Evolutionary conservation across 2,113 vertebrate genomes (phyloP).

Genomic region (Lepisosteus oculatus): DNA sequence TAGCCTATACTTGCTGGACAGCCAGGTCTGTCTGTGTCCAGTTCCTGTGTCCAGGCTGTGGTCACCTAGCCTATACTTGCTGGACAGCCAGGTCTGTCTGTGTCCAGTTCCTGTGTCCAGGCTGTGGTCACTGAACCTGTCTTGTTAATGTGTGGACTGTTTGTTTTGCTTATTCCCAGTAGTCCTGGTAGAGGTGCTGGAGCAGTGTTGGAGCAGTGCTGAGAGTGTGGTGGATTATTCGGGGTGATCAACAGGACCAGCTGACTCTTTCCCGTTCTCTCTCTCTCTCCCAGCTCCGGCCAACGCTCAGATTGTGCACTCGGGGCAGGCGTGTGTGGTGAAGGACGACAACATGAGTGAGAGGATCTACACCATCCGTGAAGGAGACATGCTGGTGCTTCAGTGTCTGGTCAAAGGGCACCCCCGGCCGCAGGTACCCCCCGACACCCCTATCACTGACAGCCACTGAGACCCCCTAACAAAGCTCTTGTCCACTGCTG

Average conservation of each 20-base stretch:
- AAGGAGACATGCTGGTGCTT: slow-evolving; percentile 86
- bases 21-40: no score
- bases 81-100: no score
- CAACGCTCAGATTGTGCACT: slow-evolving; percentile 93
- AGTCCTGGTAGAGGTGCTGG: neutral
- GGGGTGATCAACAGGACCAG: no score
- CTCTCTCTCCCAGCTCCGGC: slow-evolving; percentile 74
- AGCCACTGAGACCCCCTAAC: no score
- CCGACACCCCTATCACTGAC: neutral
- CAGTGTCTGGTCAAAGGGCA: slow-evolving; percentile 95
- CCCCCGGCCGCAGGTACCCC: slow-evolving; percentile 86
- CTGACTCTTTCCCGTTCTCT: neutral
- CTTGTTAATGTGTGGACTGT: no score
- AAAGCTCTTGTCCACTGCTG: neutral
- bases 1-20: no score
- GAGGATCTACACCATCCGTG: slow-evolving; percentile 94
- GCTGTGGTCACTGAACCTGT: no score
- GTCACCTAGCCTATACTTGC: no score
- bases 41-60: no score
- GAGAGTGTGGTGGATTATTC: no score
- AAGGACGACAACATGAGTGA: slow-evolving; percentile 97
- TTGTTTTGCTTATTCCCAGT: slow-evolving; percentile 6
- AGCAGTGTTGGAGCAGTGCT: no score
- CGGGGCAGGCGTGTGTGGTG: slow-evolving; percentile 91
- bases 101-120: no score